Base-by-base conservation (phyloP, 2,888 invertebrate genomes). In the Morinoia aosen region DNA sequence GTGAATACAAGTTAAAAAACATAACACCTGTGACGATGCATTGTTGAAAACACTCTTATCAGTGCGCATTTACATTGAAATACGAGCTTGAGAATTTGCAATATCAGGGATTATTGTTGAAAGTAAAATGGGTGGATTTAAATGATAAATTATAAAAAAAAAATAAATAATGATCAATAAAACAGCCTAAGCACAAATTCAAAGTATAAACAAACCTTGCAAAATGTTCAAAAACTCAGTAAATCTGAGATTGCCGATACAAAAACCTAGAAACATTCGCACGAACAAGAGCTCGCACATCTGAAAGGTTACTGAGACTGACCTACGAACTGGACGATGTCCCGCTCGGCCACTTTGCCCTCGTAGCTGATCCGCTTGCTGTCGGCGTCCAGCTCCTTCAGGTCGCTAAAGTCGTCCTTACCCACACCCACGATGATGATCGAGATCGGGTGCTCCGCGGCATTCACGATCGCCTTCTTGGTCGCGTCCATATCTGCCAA, bases 261-360 rank as follows among this genome's bases (percentile, higher is more conserved):
- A 76, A 48, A 76, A 61, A 61, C 19, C 14, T 1, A 76, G 16
- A 33, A 76, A 33, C 25, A 33, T 76, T 16, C 33, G 76, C 10
- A 76, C 33, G 33, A 33, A 76, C 19, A 33, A 76, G 19, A 10
- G 25, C 33, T 33, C 76, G 16, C 25, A 76, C 2, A 76, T 10
- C 16, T 19, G 8, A 76, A 16, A 33, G 33, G 76, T 76, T 33
- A 76, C 76, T 76, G 33, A 14, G 76, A 95, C 95, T 91, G 56
- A 95, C 95, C 95, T 19, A 95, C 91, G 97, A 97, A 97, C 97
- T 98, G 98, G 4, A 98, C 98, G 97, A 98, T 98, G 97, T 98
- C 98, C 95, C 98, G 97, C 93, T 97, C 97, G 57, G 98, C 98
- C 95, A 97, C 97, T 90, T 97, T 97, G 4, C 98, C 98, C 95